Conservation (phyloP, 1,140 invertebrate species). For the Hestina assimilis region DNA sequence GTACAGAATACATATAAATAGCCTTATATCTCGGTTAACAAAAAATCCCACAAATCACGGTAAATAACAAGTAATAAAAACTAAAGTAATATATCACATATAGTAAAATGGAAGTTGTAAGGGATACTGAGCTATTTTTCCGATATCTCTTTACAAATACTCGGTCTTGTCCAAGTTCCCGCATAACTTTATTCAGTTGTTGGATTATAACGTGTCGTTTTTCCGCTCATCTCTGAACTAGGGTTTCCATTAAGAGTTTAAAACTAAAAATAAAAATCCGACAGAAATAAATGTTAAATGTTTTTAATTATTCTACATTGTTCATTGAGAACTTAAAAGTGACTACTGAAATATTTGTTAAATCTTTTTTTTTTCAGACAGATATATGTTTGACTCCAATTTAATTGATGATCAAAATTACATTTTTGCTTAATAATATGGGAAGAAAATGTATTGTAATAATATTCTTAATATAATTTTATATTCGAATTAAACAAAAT, state of each 20-base stretch:
- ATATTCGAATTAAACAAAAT: no score
- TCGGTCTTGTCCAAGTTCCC: conserved; percentile 36
- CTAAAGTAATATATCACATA: conserved; percentile 35
- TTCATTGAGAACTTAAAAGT: no score
- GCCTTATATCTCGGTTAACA: background rate
- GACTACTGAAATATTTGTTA: no score
- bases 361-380: no score
- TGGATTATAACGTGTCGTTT: conserved; percentile 37
- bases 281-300: no score
- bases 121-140: conserved; percentile 41
- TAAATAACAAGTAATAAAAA: conserved; percentile 22
- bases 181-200: conserved; percentile 45
- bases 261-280: background rate
- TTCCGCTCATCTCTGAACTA: conserved; percentile 27
- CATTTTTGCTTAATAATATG: no score
- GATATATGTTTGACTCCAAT: no score
- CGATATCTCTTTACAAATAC: conserved; percentile 48
- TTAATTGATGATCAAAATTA: no score
- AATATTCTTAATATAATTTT: no score
- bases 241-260: background rate
- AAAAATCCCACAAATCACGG: background rate
- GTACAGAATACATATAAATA: background rate
- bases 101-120: conserved; percentile 16
- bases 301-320: no score
- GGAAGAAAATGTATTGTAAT: no score